phyloP scores from a whole-genome alignment of 1,140 invertebrate species.

The Arctopsyche grandis region DNA sequence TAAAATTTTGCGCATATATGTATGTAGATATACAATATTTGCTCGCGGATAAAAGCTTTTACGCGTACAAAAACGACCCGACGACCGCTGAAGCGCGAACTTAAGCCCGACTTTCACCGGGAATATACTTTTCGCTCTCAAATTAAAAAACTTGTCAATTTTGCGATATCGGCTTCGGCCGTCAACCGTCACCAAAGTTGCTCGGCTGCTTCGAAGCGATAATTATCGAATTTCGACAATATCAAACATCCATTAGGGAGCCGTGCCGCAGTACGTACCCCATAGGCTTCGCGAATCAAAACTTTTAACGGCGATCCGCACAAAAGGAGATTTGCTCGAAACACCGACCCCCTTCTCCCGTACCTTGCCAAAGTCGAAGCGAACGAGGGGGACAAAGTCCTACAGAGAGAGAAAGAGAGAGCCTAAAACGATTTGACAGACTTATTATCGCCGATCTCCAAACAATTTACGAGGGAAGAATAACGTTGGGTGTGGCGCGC shows the following conservation, averaged over 20 bases:
- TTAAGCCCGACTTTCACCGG: too few species aligned
- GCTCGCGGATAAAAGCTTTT: too few species aligned
- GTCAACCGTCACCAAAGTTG: slow-evolving; percentile 13
- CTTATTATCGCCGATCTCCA: slow-evolving; percentile 54
- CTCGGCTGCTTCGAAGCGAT: slow-evolving; percentile 12
- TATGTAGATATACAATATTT: too few species aligned
- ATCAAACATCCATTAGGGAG: slow-evolving; percentile 47
- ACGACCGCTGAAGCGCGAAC: too few species aligned
- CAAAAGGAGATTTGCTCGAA: slow-evolving; percentile 48
- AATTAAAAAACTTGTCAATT: neutral
- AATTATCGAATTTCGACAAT: slow-evolving; percentile 49
- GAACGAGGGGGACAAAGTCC: neutral
- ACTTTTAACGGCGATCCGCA: slow-evolving; percentile 50
- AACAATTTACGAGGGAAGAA: slow-evolving; percentile 51
- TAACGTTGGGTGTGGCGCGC: neutral
- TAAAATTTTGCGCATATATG: too few species aligned
- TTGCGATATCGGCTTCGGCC: neutral
- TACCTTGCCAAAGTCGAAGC: too few species aligned
- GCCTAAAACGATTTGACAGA: slow-evolving; percentile 54
- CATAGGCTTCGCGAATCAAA: slow-evolving; percentile 41
- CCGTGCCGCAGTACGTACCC: neutral
- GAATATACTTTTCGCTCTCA: too few species aligned
- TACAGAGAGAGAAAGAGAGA: neutral
- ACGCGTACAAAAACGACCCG: too few species aligned
- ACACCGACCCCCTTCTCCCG: neutral